A percentile compares a stretch with the other conserved stretches of the same genome.
phyloP scores from a whole-genome alignment of 2,888 invertebrate genomes.

The Caenorhabditis sulstoni region DNA sequence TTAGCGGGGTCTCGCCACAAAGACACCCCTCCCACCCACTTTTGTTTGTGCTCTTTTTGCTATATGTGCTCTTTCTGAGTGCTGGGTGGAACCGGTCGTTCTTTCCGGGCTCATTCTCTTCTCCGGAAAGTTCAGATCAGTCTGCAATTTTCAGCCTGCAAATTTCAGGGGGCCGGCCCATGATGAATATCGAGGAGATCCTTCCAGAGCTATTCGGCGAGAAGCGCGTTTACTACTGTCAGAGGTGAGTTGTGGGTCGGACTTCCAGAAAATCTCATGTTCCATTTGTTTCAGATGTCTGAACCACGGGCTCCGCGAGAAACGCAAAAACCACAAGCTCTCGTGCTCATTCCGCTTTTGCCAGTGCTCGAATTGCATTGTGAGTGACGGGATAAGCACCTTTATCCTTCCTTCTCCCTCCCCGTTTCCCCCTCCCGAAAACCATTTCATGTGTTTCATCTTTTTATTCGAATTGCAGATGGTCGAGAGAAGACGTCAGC shows the following conservation, averaged over 20 bases:
- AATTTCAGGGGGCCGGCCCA: slow-evolving; percentile 12
- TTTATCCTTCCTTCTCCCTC: too few relatives aligned
- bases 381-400: slow-evolving; percentile 33
- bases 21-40: too few relatives aligned
- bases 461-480: slow-evolving; percentile 57
- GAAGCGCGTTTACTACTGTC: slow-evolving; percentile 73
- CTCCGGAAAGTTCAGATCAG: too few relatives aligned
- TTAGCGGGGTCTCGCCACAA: too few relatives aligned
- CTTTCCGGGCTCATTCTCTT: not conserved
- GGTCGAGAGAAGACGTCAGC: slow-evolving; percentile 71
- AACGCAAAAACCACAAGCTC: slow-evolving; percentile 72
- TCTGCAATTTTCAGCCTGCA: not conserved
- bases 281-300: slow-evolving; percentile 54
- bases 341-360: slow-evolving; percentile 67
- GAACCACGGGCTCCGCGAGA: slow-evolving; percentile 69
- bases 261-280: not conserved
- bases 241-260: slow-evolving; percentile 64
- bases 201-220: slow-evolving; percentile 74
- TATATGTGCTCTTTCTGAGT: too few relatives aligned
- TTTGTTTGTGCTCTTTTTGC: too few relatives aligned
- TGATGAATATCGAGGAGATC: slow-evolving; percentile 75
- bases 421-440: too few relatives aligned
- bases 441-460: not conserved
- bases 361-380: slow-evolving; percentile 69
- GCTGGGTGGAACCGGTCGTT: not conserved